Base-by-base conservation (phyloP, 1,140 invertebrate genomes). In the Lordiphosa clarofinis region DNA sequence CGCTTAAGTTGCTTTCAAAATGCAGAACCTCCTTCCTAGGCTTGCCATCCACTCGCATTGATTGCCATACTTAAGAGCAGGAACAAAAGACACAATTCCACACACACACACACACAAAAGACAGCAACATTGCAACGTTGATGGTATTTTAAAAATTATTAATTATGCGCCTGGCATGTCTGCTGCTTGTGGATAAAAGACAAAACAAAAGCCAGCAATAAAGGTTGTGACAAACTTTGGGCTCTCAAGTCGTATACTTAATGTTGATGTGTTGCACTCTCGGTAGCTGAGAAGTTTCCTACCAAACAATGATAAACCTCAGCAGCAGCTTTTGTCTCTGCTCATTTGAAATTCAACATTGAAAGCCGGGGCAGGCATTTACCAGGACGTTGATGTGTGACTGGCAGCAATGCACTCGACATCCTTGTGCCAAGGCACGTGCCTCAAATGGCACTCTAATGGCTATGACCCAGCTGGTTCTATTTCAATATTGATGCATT, bases 261-360 rank as follows among this genome's bases (percentile, higher is more conserved):
- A 52, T 67, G 47, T 68, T 47, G n/a, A 11, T 68, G 12, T 59
- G 48, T 48, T 68, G 47, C 65, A 59, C 19, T 42, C 53, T 46
- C 61, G 33, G 35, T 11, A 28, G 40, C 9, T 24, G 19, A 38
- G 55, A 68, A 60, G 47, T 69, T 69, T 68, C 56, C 49, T 64
- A 60, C 54, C 74, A 79, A 81, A 81, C 74, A 81, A 81, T 81
- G 65, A 79, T 79, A 81, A 82, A 75, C 76, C 71, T 58, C 56
- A 52, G 61, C 40, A 52, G 57, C 40, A 71, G 56, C 60, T 42
- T 63, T 56, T 54, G 52, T 56, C 42, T 71, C 50, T 28, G 24
- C 62, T 76, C 78, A 82, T 82, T 82, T 82, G 73, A 65, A 82
- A 82, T 84, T 73, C 78, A 76, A 73, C 59, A 73, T 67, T 59